Evolutionary conservation across 2,888 invertebrate genomes (phyloP).

Genomic region (Ochropacha duplaris): DNA sequence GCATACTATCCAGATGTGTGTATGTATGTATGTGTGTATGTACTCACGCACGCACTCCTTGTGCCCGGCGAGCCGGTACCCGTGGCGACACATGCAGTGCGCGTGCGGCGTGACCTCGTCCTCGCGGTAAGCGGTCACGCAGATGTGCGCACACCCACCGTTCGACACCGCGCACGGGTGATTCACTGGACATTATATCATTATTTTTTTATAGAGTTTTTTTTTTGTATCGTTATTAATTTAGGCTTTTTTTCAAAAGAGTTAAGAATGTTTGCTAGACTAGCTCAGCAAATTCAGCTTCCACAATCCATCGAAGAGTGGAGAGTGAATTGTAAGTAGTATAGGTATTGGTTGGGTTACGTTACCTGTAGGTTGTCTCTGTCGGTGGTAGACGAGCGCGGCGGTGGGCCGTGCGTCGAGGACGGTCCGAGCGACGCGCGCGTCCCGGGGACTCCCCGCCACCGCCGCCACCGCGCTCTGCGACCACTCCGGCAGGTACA

Average conservation of each 20-base stretch:
- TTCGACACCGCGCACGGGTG: constrained; percentile 87
- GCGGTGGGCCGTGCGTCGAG: constrained; percentile 78
- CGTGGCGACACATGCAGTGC: constrained; percentile 88
- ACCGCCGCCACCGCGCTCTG: constrained; percentile 85
- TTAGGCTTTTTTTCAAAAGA: no score
- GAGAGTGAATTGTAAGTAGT: no score
- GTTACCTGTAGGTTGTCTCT: constrained; percentile 87
- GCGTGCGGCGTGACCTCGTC: constrained; percentile 71
- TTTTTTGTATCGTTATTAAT: no score
- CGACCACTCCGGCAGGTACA: constrained; percentile 89
- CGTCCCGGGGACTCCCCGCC: constrained; percentile 45
- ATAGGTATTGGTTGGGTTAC: no score
- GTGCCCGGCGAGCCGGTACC: constrained; percentile 84
- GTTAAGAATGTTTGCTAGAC: no score
- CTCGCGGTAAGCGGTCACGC: constrained; percentile 85
- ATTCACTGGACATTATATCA: constrained; percentile 64
- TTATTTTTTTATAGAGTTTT: no score
- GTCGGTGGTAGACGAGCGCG: constrained; percentile 89
- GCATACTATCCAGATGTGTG: no score
- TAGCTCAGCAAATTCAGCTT: no score
- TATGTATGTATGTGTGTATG: neutral
- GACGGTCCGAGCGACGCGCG: constrained; percentile 13
- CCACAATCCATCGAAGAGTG: no score
- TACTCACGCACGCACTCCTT: constrained; percentile 85
- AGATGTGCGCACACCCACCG: constrained; percentile 90